Evolutionary conservation across 1,140 invertebrate species (phyloP).

Genomic region (Idris sp.): DNA sequence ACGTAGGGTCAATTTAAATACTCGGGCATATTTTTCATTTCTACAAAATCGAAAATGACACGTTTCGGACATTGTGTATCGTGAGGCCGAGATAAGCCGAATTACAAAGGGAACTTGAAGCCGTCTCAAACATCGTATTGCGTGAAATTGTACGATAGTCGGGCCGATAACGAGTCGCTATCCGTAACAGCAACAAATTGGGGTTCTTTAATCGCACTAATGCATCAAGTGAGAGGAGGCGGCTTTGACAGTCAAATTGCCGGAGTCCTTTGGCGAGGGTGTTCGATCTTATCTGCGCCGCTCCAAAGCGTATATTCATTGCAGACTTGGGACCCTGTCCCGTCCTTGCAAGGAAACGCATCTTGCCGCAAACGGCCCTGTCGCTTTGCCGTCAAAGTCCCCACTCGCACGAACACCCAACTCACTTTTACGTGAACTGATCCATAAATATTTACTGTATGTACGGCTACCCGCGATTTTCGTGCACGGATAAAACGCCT

Average conservation of each 20-base stretch:
- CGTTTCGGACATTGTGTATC: slow-evolving; percentile 53
- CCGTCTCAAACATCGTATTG: slow-evolving; percentile 56
- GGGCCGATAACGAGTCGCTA: slow-evolving; percentile 58
- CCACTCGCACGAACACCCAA: slow-evolving; percentile 54
- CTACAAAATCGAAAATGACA: slow-evolving; percentile 48
- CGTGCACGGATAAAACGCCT: slow-evolving; percentile 37
- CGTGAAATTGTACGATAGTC: slow-evolving; percentile 65
- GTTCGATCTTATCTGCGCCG: slow-evolving; percentile 61
- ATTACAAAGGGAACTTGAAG: slow-evolving; percentile 55
- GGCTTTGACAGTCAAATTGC: slow-evolving; percentile 67
- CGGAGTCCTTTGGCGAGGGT: slow-evolving; percentile 62
- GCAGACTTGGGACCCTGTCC: slow-evolving; percentile 50
- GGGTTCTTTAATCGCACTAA: slow-evolving; percentile 67
- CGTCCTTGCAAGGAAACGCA: slow-evolving; percentile 61
- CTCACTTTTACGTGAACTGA: slow-evolving; percentile 49
- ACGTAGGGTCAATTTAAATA: slow-evolving; percentile 14
- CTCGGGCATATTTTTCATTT: slow-evolving; percentile 15
- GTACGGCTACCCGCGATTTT: slow-evolving; percentile 38
- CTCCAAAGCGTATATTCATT: slow-evolving; percentile 61
- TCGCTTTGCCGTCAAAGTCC: slow-evolving; percentile 57
- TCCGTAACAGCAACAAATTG: slow-evolving; percentile 67
- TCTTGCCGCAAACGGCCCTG: slow-evolving; percentile 45
- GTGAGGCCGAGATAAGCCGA: slow-evolving; percentile 45
- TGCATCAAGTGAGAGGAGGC: slow-evolving; percentile 65
- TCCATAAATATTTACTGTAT: slow-evolving; percentile 59